These are phyloP conservation scores for Crotalus viridis DNA, from an alignment of 2,113 vertebrate genomes.

Conservation along the genomic window DNA sequence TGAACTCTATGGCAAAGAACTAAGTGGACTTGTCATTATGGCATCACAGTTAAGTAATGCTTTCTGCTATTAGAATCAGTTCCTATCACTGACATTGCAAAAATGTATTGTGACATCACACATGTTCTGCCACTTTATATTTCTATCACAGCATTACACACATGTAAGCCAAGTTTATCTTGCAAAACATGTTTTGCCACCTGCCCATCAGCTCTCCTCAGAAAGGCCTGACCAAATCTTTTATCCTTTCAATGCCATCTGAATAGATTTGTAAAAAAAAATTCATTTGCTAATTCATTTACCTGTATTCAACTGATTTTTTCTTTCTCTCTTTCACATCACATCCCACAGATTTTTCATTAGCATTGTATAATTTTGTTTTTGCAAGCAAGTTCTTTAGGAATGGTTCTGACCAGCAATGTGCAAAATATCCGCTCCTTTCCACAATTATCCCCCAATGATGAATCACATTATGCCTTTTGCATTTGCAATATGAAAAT, in stretches of 20 bases:
- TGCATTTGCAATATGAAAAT: not conserved
- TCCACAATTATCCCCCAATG: not conserved
- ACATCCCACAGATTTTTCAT: not conserved
- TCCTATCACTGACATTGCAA: not conserved
- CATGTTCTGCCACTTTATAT: not conserved
- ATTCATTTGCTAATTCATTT: not conserved
- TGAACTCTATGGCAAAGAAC: not conserved
- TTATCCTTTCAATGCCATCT: not conserved
- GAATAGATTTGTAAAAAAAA: not conserved
- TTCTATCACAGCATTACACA: not conserved
- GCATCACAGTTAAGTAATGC: not conserved
- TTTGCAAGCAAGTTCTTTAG: not conserved
- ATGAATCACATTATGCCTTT: not conserved
- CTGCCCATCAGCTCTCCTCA: not conserved
- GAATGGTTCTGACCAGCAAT: not conserved
- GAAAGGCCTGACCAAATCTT: not conserved
- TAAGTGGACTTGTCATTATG: not conserved
- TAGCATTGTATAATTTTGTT: not conserved
- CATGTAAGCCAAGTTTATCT: not conserved
- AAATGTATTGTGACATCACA: not conserved
- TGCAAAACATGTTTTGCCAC: not conserved
- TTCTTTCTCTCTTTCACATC: not conserved
- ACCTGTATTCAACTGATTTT: not conserved
- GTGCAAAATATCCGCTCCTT: not conserved
- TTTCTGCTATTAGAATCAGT: not conserved